Evolutionary conservation across 2,888 invertebrate genomes (phyloP), one percentile per base, ranked within the genome.

Genomic region (Plebejus melissa): DNA sequence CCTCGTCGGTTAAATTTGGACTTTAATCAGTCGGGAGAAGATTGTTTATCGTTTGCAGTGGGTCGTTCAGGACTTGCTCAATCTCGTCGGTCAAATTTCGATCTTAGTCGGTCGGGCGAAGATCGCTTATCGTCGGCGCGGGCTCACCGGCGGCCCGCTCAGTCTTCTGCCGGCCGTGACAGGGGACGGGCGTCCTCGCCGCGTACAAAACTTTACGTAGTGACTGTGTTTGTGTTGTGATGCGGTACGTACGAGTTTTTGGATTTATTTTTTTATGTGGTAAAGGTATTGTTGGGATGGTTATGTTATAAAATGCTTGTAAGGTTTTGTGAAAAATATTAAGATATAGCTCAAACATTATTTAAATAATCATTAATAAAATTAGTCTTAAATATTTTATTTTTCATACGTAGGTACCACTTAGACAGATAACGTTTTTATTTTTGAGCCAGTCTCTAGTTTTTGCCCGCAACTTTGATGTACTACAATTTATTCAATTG

Each of bases 1-100:
- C 85, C 86, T 85, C 87, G 89, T 85, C 92, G 90, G 90, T 90
- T 91, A 90, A 93, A 92, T 89, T 91, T 92, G 90, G 90, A 91
- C 91, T 90, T 92, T 92, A 92, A 85, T 83, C 87, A 89, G 90
- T 91, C 89, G 87, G 88, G 83, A 88, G 87, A 90, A 86, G 86
- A 87, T 87, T 88, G 86, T 85, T 89, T 90, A 85, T 83, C 85
- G 80, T 84, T 82, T 78, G 80, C 79, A 83, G 79, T 81, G 81
- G 79, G 78, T 78, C 79, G 78, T 78, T 78, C 78, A 77, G 75
- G 75, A 76, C 74, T 36, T 60, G 79, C 83, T 82, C 88, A 91
- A 90, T 90, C 81, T 80, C 82, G 87, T 85, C 82, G 85, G 82
- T 78, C 82, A 83, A 46, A 46, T 89, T 91, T 92, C 90, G 90